Evolutionary conservation across 2,888 invertebrate species (phyloP), one percentile per base, ranked within the genome.

Genomic region (Liodrosophila aerea): DNA sequence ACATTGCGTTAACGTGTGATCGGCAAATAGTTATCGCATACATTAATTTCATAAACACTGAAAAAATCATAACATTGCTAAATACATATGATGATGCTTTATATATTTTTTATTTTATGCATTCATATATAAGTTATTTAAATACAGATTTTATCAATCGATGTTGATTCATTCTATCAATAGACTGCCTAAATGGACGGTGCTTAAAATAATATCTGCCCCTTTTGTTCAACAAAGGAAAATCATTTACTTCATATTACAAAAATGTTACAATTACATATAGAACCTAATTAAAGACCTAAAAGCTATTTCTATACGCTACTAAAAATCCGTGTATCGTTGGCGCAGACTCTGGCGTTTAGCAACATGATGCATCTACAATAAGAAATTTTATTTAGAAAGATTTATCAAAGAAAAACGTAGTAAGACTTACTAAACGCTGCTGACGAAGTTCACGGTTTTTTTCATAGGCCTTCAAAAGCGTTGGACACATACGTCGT

Each of bases 261-360:
- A 78, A 78, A 76, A 84, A 60, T 63, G 40, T 75, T 84, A 84
- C 72, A 78, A 41, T 68, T 81, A 81, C 13, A 58, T 74, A 74
- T 57, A 47, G 77, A 81, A 66, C 78, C 65, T 81, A 78, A 64
- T 49, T 54, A 33, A 74, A 63, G 53, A 57, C 65, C 69, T 76
- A 77, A 63, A 57, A 64, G 62, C 74, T 75, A 81, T 33, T 11
- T 53, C 9, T 47, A 58, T 37, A 65, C 43, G 50, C 47, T 64
- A 60, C 80, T 87, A 86, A 53, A 86, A 86, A 70, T 86, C 86
- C 49, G 87, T 86, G 56, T 86, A 86, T 9, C 87, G 71, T 73
- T 87, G 88, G 39, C 88, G 87, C 34, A 84, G 58, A 53, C 75
- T 88, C 65, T 88, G 87, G 8, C 87, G 85, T 41, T 86, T 88